These are phyloP conservation scores for Thyatira batis DNA, from an alignment of 2,888 invertebrate genomes.

Conservation along the genomic window DNA sequence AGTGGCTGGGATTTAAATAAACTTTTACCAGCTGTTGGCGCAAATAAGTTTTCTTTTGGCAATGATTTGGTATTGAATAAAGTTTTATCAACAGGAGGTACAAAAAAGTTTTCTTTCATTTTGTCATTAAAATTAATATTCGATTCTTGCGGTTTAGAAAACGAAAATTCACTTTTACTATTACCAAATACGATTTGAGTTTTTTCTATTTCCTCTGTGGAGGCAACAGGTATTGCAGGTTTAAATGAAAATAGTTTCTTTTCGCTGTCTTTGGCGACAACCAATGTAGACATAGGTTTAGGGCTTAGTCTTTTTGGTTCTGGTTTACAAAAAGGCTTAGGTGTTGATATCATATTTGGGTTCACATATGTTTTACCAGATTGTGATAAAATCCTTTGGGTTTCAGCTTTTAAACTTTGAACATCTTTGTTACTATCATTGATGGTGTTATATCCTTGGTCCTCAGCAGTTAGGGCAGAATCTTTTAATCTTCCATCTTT, in stretches of 20 bases:
- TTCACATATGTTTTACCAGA: constrained; percentile 41
- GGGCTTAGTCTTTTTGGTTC: constrained; percentile 45
- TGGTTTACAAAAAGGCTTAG: constrained; percentile 31
- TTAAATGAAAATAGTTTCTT: constrained; percentile 62
- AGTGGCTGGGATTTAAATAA: not conserved
- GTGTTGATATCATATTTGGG: constrained; percentile 35
- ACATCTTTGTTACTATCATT: constrained; percentile 74
- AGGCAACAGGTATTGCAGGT: constrained; percentile 65
- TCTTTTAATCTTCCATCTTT: constrained; percentile 84
- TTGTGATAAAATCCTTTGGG: constrained; percentile 48
- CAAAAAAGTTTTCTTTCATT: constrained; percentile 16
- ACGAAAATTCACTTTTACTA: constrained; percentile 57
- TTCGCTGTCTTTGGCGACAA: constrained; percentile 22
- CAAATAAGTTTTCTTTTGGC: not conserved
- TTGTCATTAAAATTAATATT: constrained; percentile 34
- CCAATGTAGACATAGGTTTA: constrained; percentile 31
- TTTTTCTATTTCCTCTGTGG: constrained; percentile 52
- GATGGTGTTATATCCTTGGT: constrained; percentile 72
- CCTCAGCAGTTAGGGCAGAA: constrained; percentile 74
- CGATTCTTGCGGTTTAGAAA: constrained; percentile 68
- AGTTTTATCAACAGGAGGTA: constrained; percentile 12
- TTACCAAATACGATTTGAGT: constrained; percentile 55
- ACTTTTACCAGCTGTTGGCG: not conserved
- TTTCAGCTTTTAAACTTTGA: constrained; percentile 54
- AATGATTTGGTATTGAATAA: constrained; percentile 23